phyloP scores from a whole-genome alignment of 1,140 invertebrate species.

The Homalodisca vitripennis region DNA sequence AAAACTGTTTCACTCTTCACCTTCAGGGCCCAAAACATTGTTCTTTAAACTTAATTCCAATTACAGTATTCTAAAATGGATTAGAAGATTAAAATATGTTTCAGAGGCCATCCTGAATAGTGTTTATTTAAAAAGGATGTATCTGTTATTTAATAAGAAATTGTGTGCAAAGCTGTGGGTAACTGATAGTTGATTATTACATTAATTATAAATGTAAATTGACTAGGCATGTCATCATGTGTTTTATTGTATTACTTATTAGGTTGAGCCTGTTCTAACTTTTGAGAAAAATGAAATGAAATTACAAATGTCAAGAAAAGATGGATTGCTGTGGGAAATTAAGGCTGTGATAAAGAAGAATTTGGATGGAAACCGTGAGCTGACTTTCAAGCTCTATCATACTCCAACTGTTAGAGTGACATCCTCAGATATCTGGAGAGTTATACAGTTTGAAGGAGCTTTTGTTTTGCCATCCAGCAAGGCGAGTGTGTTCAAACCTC shows the following conservation, averaged over 20 bases:
- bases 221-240: too few relatives aligned
- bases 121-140: too few relatives aligned
- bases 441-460: slow-evolving; percentile 43
- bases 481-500: slow-evolving; percentile 40
- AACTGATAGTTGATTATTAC: too few relatives aligned
- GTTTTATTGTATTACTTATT: background rate
- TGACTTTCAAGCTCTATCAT: slow-evolving; percentile 41
- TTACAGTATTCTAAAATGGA: too few relatives aligned
- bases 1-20: too few relatives aligned
- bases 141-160: too few relatives aligned
- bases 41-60: too few relatives aligned
- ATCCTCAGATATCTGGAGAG: slow-evolving; percentile 38
- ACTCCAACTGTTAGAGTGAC: slow-evolving; percentile 38
- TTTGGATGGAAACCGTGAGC: slow-evolving; percentile 40
- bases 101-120: too few relatives aligned
- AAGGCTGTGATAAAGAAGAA: slow-evolving; percentile 33
- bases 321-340: slow-evolving; percentile 42
- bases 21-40: too few relatives aligned
- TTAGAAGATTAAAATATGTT: too few relatives aligned
- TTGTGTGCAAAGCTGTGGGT: too few relatives aligned
- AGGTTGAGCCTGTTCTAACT: slow-evolving; percentile 41
- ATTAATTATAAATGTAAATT: too few relatives aligned
- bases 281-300: slow-evolving; percentile 38
- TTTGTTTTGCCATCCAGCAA: slow-evolving; percentile 41
- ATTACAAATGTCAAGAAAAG: slow-evolving; percentile 40